Evolutionary conservation across 2,797 vertebrate species (phyloP), one percentile per base, ranked within the genome.

Genomic region (Hirundo rustica): DNA sequence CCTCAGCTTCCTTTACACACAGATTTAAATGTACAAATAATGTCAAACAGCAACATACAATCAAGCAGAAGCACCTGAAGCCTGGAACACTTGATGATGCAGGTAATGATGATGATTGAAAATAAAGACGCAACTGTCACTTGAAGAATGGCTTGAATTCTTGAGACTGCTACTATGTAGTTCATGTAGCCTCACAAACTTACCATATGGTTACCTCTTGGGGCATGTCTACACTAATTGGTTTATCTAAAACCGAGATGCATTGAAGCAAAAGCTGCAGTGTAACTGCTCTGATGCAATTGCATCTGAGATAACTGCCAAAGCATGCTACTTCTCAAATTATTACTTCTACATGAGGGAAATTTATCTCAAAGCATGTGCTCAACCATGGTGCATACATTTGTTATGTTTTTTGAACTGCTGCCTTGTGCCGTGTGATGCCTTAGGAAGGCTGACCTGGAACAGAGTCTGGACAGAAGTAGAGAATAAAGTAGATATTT

Each of bases 121-220:
- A 94, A 61, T 82, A 92, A 96, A 96, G 81, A 86, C 72, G 87
- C 74, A 94, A 64, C 77, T 96, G 90, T 68, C 55, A 76, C 53
- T 89, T 82, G 57, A 92, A 82, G 60, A 91, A 82, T 38, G 30
- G 57, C 16, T 65, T 40, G 77, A 82, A 91, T 79, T 94, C 89
- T 89, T 85, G 77, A 87, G 74, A 44, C 81, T 93, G 89, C 27
- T 16, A 47, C 77, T 73, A 13, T 42, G 45, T 38, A 70, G 48
- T 71, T 93, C 92, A 68, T 11, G 3, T 80, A 92, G 75, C 57
- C 75, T 93, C 68, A 82, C 29, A 95, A 73, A 73, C 57, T 92
- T 89, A 79, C 84, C 96, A 93, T 96, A 95, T 96, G 95, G 89
- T 94, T 93, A 92, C 78, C 75, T 96, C 94, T 91, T 92, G 85